Conservation (phyloP, 2,888 invertebrate species). For the Epinotia bilunana region DNA sequence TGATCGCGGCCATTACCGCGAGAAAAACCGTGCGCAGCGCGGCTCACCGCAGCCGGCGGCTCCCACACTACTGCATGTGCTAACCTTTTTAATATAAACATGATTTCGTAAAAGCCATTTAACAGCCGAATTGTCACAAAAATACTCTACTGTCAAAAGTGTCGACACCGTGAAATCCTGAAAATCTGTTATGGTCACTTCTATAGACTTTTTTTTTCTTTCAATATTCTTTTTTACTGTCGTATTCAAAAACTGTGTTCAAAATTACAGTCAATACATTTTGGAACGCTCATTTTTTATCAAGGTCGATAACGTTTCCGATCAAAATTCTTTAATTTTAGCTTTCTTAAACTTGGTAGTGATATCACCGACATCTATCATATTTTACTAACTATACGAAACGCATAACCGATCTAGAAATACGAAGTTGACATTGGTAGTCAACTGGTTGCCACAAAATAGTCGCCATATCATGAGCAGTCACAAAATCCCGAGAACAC, state of each 20-base stretch:
- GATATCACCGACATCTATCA: too few relatives aligned
- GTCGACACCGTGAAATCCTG: too few relatives aligned
- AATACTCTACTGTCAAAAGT: not conserved
- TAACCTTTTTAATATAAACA: not conserved
- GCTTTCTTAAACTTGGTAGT: too few relatives aligned
- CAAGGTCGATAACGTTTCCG: too few relatives aligned
- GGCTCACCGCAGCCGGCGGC: slow-evolving; percentile 13
- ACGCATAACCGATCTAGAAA: not conserved
- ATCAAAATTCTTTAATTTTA: too few relatives aligned
- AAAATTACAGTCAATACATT: not conserved
- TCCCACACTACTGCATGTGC: not conserved
- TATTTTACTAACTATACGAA: too few relatives aligned
- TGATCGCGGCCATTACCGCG: slow-evolving; percentile 39
- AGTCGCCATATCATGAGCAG: not conserved
- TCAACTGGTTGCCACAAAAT: too few relatives aligned
- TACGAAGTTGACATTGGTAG: too few relatives aligned
- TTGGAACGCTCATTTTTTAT: not conserved
- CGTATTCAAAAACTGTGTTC: too few relatives aligned
- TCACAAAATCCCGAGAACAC: not conserved
- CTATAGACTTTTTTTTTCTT: too few relatives aligned
- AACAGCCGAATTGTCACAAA: not conserved
- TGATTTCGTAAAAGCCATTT: not conserved
- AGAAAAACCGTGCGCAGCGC: slow-evolving; percentile 33
- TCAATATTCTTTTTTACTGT: too few relatives aligned
- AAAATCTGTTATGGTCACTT: too few relatives aligned